Conservation (phyloP, 2,113 vertebrate species). For the Corydoras maculifer region DNA sequence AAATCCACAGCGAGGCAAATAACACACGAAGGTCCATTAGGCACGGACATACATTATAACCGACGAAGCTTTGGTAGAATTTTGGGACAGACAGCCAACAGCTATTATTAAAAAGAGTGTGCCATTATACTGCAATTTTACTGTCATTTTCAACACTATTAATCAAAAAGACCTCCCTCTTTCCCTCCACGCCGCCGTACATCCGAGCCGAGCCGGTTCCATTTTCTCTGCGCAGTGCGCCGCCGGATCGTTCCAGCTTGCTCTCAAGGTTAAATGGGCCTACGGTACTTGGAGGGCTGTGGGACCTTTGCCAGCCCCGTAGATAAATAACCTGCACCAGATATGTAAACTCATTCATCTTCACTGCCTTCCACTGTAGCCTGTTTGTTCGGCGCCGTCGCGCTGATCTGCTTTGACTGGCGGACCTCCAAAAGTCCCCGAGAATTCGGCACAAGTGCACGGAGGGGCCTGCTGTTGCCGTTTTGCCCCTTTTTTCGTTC, state of each 20-base stretch:
- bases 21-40: conserved; percentile 14
- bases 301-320: conserved; percentile 53
- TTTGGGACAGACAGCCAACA: conserved; percentile 27
- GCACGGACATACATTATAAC: conserved; percentile 18
- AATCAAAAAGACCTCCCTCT: conserved; percentile 23
- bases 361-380: conserved; percentile 49
- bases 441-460: conserved; percentile 28
- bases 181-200: neutral
- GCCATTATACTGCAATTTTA: conserved; percentile 33
- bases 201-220: neutral
- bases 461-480: conserved; percentile 14
- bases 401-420: conserved; percentile 47
- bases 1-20: conserved; percentile 17
- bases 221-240: conserved; percentile 44
- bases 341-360: conserved; percentile 68
- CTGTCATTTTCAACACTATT: conserved; percentile 24
- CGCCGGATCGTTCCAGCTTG: conserved; percentile 39
- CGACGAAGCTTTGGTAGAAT: conserved; percentile 3
- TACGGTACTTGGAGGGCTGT: conserved; percentile 50
- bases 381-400: conserved; percentile 47
- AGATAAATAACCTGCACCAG: conserved; percentile 59
- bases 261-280: conserved; percentile 68
- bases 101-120: conserved; percentile 30
- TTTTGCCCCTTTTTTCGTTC: conserved; percentile 2
- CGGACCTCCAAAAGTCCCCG: conserved; percentile 33